phyloP scores from a whole-genome alignment of 2,888 invertebrate species.

The Brachyptera risi region DNA sequence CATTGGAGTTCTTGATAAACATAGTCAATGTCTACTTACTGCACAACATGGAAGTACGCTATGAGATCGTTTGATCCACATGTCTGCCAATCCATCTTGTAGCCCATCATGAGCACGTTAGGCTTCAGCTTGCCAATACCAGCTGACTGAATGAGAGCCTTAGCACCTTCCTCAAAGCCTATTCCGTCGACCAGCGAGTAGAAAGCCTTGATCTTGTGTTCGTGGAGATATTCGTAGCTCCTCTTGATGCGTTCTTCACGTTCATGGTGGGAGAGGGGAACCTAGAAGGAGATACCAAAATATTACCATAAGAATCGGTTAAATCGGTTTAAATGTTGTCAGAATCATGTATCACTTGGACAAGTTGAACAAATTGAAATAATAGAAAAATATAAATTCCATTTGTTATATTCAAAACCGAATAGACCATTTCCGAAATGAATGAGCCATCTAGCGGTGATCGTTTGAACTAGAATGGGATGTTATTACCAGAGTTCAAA shows the following conservation, averaged over 20 bases:
- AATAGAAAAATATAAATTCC: too few relatives aligned
- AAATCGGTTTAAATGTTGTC: too few relatives aligned
- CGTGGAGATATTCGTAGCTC: constrained; percentile 78
- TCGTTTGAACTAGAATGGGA: too few relatives aligned
- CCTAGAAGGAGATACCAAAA: constrained; percentile 47
- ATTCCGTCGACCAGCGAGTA: constrained; percentile 70
- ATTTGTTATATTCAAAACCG: too few relatives aligned
- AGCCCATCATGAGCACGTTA: constrained; percentile 92
- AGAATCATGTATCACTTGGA: too few relatives aligned
- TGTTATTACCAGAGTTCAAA: too few relatives aligned
- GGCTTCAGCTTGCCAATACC: constrained; percentile 92
- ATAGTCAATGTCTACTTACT: constrained; percentile 77
- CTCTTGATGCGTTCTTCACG: constrained; percentile 55
- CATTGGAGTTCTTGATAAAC: too few relatives aligned
- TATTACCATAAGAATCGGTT: too few relatives aligned
- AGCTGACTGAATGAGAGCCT: constrained; percentile 76
- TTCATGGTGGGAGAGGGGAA: constrained; percentile 60
- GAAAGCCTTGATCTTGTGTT: constrained; percentile 83
- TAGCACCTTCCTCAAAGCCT: constrained; percentile 71
- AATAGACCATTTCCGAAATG: too few relatives aligned
- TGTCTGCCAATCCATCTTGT: constrained; percentile 83
- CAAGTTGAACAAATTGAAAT: too few relatives aligned
- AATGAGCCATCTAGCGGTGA: too few relatives aligned
- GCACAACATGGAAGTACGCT: constrained; percentile 89
- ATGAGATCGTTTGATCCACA: constrained; percentile 69